Conservation (phyloP, 2,888 invertebrate species). For the Drosophila fungiperda region DNA sequence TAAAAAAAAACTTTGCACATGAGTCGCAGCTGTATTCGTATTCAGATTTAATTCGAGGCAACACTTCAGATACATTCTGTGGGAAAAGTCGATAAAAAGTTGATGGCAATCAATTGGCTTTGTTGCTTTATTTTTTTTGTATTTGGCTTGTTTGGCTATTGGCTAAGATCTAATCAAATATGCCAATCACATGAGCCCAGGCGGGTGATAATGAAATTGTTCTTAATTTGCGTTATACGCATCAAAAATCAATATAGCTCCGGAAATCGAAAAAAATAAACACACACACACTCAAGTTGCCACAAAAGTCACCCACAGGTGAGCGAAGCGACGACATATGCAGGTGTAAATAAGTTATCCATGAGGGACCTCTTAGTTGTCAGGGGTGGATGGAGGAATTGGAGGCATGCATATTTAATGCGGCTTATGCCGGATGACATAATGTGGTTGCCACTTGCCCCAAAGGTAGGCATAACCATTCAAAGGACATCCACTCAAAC, state of each 20-base stretch:
- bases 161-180: conserved; percentile 55
- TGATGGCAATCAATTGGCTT: conserved; percentile 38
- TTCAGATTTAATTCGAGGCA: conserved; percentile 11
- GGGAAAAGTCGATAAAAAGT: conserved; percentile 24
- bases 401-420: conserved; percentile 54
- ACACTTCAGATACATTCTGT: not conserved
- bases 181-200: conserved; percentile 62
- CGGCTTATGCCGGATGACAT: conserved; percentile 31
- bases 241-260: conserved; percentile 65
- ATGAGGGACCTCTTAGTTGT: not conserved
- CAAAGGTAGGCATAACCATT: conserved; percentile 28
- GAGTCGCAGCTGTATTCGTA: conserved; percentile 13
- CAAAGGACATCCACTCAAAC: conserved; percentile 1
- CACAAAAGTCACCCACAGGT: conserved; percentile 12
- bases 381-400: not conserved
- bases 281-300: not conserved
- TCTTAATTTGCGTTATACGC: conserved; percentile 77
- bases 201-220: conserved; percentile 71
- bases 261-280: conserved; percentile 39
- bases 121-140: conserved; percentile 24
- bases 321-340: conserved; percentile 14
- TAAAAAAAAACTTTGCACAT: conserved; percentile 15
- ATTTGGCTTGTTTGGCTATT: conserved; percentile 21
- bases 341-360: conserved; percentile 43
- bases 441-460: conserved; percentile 41